Percentiles rank a stretch among this genome's conserved stretches.
Evolutionary conservation across 1,140 invertebrate species (phyloP).

Genomic region (Apis florea): DNA sequence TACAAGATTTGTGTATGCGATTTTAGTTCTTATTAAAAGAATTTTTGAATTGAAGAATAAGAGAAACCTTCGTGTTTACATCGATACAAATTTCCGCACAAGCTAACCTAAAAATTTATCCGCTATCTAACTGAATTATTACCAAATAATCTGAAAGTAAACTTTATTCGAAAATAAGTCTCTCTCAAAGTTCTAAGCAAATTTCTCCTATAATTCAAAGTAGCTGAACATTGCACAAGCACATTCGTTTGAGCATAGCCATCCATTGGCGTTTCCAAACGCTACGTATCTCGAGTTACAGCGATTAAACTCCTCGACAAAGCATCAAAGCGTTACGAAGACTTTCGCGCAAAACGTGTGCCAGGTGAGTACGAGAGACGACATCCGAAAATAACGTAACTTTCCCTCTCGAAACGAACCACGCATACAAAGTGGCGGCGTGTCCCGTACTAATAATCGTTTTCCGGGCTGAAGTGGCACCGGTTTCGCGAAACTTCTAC

Average conservation of each 20-base stretch:
- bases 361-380: constrained; percentile 24
- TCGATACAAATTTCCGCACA: too few species aligned
- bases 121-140: too few species aligned
- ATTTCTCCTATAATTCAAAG: not conserved
- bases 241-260: not conserved
- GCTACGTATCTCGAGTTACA: not conserved
- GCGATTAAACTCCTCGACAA: not conserved
- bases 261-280: not conserved
- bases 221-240: not conserved
- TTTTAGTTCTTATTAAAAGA: too few species aligned
- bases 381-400: constrained; percentile 37
- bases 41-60: too few species aligned
- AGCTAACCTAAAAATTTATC: too few species aligned
- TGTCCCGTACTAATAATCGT: constrained; percentile 33
- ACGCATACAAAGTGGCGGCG: constrained; percentile 36
- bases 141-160: too few species aligned
- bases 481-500: constrained; percentile 12
- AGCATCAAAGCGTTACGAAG: constrained; percentile 19
- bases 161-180: too few species aligned
- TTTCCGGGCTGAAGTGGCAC: constrained; percentile 19
- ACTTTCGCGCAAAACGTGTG: constrained; percentile 1
- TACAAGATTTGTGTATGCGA: too few species aligned
- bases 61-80: too few species aligned
- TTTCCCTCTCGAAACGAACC: constrained; percentile 34
- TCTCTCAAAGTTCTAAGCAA: not conserved